Conservation (phyloP, 1,140 invertebrate genomes). For the Choristoneura fumiferana region DNA sequence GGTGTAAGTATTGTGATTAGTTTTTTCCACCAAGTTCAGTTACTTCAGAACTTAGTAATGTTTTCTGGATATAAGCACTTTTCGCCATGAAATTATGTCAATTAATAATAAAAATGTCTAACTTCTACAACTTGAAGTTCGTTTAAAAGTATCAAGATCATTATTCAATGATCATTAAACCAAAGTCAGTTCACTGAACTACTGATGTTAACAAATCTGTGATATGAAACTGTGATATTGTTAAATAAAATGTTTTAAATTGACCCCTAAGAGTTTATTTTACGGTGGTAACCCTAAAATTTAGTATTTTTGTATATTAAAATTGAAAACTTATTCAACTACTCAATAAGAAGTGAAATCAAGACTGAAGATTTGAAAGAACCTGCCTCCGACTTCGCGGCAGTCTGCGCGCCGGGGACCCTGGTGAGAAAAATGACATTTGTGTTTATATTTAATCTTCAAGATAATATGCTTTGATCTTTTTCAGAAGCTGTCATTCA, state of each 20-base stretch:
- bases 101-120: too few relatives aligned
- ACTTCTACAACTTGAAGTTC: too few relatives aligned
- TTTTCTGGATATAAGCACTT: too few relatives aligned
- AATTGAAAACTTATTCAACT: too few relatives aligned
- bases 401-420: slow-evolving; percentile 36
- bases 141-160: too few relatives aligned
- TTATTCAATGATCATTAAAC: too few relatives aligned
- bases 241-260: slow-evolving; percentile 7
- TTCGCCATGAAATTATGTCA: too few relatives aligned
- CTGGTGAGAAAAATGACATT: slow-evolving; percentile 53
- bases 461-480: slow-evolving; percentile 67
- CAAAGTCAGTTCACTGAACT: too few relatives aligned
- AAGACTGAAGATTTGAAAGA: not conserved
- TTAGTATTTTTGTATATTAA: too few relatives aligned
- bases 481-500: slow-evolving; percentile 48
- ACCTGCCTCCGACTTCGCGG: not conserved
- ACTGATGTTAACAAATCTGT: slow-evolving; percentile 14
- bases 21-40: too few relatives aligned
- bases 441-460: slow-evolving; percentile 37
- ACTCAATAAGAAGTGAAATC: not conserved
- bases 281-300: not conserved
- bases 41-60: too few relatives aligned
- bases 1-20: too few relatives aligned
- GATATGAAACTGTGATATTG: slow-evolving; percentile 7
- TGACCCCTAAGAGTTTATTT: not conserved